Base-by-base conservation (phyloP, 1,140 invertebrate genomes). In the Teleopsis dalmanni region DNA sequence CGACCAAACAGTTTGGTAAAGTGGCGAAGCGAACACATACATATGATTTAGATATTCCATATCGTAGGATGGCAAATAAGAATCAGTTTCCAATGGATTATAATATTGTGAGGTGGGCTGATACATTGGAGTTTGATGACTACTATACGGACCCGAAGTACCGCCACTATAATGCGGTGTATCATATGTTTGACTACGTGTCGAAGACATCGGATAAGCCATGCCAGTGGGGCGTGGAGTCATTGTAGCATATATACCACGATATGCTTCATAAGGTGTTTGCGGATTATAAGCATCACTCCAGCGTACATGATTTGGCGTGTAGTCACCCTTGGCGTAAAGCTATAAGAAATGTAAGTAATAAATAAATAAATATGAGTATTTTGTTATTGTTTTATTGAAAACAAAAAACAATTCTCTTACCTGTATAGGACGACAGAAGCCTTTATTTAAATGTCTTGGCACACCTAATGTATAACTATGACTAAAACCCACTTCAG, bases 401-500 rank as follows among this genome's bases (percentile, higher is more conserved):
- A 8, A 29, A 29, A 29, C 13, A 7, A 29, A 29, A 11, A 29
- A n/a, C 29, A 3, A 8, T 1, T 8, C 84, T 60, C 83, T 91
- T 26, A 93, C 71, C 56, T 89, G 84, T 38, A 95, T 86, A 1
- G 91, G 89, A 45, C 91, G 74, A 51, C 88, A 83, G 64, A 96
- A 96, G 7, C 91, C 93, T 75, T 91, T 92, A 33, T 84, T 83
- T 44, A 83, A 80, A 70, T 96, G 88, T 26, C 83, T 76, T 8
- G 91, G 89, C 23, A 87, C 84, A 10, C 85, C 88, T 19, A 96
- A 67, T 0, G 87, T 80, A 59, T 91, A 88, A 65, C 87, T 91
- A 57, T 88, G 88, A 53, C 78, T 82, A 71, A 96, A 97, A 4
- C 93, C 93, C 16, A 97, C 87, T 62, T 93, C 89, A 0, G 81